Conservation (phyloP, 1,140 invertebrate species). For the Tigriopus japonicus region DNA sequence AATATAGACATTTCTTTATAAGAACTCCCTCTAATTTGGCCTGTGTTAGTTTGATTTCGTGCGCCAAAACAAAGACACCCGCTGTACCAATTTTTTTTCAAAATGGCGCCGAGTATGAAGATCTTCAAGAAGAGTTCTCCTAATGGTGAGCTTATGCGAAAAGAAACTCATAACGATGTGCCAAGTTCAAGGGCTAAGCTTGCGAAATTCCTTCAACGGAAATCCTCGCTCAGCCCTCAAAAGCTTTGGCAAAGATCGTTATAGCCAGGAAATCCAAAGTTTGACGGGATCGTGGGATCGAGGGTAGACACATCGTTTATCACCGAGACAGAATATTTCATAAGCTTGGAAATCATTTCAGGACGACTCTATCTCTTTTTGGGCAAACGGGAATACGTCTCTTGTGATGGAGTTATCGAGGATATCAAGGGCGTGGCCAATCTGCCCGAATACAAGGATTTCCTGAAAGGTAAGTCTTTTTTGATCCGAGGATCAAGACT, state of each 20-base stretch:
- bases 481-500: background rate
- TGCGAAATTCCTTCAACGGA: no score
- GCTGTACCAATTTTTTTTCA: background rate
- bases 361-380: constrained; percentile 9
- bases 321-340: constrained; percentile 13
- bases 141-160: constrained; percentile 77
- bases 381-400: constrained; percentile 10
- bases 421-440: constrained; percentile 10
- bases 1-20: no score
- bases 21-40: no score
- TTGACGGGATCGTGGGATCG: constrained; percentile 13
- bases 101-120: constrained; percentile 28
- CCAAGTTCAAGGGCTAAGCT: background rate
- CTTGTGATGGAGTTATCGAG: constrained; percentile 15
- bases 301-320: constrained; percentile 16
- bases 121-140: constrained; percentile 88
- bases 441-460: constrained; percentile 11
- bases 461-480: constrained; percentile 15
- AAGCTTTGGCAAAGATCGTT: no score
- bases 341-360: background rate
- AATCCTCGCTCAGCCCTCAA: no score
- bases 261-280: no score
- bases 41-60: no score
- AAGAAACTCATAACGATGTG: constrained; percentile 41
- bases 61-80: no score